phyloP scores from a whole-genome alignment of 2,888 invertebrate genomes.

The Pinctada fucata region DNA sequence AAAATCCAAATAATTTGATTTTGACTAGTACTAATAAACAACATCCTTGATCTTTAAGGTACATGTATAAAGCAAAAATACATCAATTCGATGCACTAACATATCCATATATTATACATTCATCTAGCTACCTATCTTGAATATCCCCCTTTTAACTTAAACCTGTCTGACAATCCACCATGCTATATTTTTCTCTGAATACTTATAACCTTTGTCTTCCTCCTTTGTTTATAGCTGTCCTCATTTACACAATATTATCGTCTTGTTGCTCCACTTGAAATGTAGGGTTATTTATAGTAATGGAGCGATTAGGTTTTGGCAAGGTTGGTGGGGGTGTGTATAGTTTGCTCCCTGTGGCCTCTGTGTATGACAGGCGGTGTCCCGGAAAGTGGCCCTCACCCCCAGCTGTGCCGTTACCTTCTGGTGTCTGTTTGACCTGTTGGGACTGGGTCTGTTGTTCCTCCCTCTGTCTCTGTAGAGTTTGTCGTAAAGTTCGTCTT shows the following conservation, averaged over 20 bases:
- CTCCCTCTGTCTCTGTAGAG: slow-evolving; percentile 79
- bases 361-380: slow-evolving; percentile 53
- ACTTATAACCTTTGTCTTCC: no score
- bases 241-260: slow-evolving; percentile 35
- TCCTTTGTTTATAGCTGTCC: not conserved
- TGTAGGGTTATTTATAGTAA: slow-evolving; percentile 58
- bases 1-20: no score
- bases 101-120: no score
- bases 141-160: no score
- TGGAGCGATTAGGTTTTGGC: slow-evolving; percentile 44
- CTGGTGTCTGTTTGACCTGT: slow-evolving; percentile 27
- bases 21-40: no score
- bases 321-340: slow-evolving; percentile 46
- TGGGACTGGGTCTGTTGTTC: slow-evolving; percentile 43
- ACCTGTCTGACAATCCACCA: no score
- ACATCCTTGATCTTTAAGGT: no score
- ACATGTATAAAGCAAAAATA: no score
- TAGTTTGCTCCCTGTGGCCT: slow-evolving; percentile 56
- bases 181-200: no score
- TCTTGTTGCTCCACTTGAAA: slow-evolving; percentile 41
- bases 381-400: slow-evolving; percentile 41
- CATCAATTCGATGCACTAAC: no score
- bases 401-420: slow-evolving; percentile 24
- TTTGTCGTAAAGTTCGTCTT: slow-evolving; percentile 89
- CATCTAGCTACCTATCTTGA: no score